Percentiles rank a stretch among this genome's conserved stretches.
Evolutionary conservation across 2,113 vertebrate species (phyloP).

Genomic region (Cichladusa arquata): DNA sequence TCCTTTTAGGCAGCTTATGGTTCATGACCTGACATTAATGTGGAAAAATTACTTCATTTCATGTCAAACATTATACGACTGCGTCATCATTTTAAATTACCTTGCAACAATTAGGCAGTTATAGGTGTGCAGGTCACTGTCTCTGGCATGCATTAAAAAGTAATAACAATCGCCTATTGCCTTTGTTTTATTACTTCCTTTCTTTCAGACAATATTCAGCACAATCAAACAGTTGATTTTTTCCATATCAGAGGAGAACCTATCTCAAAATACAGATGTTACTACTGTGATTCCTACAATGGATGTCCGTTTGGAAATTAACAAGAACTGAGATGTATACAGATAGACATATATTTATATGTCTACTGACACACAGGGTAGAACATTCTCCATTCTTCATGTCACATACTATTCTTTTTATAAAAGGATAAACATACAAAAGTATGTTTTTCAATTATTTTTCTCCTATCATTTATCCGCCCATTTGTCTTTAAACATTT

Average conservation of each 20-base stretch:
- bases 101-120: background rate
- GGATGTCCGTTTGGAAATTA: background rate
- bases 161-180: background rate
- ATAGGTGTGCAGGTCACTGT: background rate
- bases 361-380: background rate
- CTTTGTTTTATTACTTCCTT: background rate
- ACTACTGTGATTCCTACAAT: background rate
- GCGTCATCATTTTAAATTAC: background rate
- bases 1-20: background rate
- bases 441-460: background rate
- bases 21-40: background rate
- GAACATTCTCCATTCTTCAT: background rate
- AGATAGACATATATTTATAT: accelerated
- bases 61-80: background rate
- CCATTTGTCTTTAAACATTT: background rate
- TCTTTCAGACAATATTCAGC: background rate
- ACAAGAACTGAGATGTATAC: background rate
- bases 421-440: background rate
- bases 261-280: background rate
- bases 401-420: background rate
- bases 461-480: background rate
- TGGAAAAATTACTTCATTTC: background rate
- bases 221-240: background rate
- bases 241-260: background rate
- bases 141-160: background rate